Conservation (phyloP, 2,888 invertebrate species). For the Apamea crenata region DNA sequence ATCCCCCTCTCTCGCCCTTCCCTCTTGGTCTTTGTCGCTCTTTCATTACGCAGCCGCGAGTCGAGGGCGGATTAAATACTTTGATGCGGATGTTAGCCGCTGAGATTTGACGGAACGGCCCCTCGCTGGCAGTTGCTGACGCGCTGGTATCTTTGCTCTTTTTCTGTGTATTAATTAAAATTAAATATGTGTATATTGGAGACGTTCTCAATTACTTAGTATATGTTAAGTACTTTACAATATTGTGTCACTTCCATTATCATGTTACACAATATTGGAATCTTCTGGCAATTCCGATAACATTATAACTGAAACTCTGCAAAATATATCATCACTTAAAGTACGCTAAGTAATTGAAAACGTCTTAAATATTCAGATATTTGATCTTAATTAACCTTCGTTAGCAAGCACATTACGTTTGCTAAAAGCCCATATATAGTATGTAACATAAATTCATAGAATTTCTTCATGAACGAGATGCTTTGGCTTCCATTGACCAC, state of each 20-base stretch:
- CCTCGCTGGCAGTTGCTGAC: slow-evolving; percentile 19
- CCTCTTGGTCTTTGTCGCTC: slow-evolving; percentile 65
- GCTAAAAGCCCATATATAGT: background rate
- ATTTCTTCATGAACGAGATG: background rate
- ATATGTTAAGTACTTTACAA: background rate
- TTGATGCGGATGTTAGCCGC: slow-evolving; percentile 64
- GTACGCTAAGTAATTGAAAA: background rate
- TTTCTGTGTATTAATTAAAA: background rate
- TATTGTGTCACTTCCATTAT: background rate
- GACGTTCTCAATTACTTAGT: slow-evolving; percentile 23
- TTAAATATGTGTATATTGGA: slow-evolving; percentile 15
- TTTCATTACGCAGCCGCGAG: slow-evolving; percentile 71
- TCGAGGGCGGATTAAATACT: slow-evolving; percentile 72
- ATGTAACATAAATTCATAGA: background rate
- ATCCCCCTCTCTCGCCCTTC: background rate
- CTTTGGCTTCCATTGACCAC: background rate
- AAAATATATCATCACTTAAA: background rate
- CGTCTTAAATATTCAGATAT: background rate
- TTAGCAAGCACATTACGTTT: background rate
- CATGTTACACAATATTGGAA: background rate
- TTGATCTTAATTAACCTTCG: background rate
- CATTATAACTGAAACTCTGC: background rate
- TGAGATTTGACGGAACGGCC: slow-evolving; percentile 48
- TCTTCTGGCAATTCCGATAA: background rate
- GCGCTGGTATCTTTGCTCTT: slow-evolving; percentile 35